phyloP scores from a whole-genome alignment of 2,113 vertebrate genomes.

The Asarcornis scutulata region DNA sequence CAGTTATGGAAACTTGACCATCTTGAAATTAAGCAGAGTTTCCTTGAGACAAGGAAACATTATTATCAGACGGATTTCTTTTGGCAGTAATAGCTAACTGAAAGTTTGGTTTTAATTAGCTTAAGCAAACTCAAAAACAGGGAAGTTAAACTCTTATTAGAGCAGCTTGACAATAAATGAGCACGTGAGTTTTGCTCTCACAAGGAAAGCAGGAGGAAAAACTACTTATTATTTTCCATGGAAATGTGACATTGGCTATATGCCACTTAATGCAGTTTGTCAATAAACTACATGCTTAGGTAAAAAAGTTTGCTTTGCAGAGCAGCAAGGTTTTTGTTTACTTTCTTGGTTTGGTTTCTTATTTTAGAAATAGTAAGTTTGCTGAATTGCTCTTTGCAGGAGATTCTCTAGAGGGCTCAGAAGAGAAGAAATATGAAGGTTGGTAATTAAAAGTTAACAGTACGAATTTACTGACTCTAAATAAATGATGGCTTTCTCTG shows the following conservation, averaged over 20 bases:
- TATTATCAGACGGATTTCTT: neutral
- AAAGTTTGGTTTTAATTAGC: neutral
- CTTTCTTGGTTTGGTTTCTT: neutral
- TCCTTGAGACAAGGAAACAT: neutral
- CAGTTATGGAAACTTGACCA: neutral
- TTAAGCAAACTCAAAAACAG: neutral
- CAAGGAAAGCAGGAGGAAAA: neutral
- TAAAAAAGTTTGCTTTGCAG: neutral
- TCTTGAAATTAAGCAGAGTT: neutral
- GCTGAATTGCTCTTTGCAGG: neutral
- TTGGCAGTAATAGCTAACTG: neutral
- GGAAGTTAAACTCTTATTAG: neutral
- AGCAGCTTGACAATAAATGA: neutral
- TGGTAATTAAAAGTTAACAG: neutral
- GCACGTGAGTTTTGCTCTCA: neutral
- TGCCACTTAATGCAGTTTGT: neutral
- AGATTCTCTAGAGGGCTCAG: neutral
- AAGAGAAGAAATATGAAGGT: neutral
- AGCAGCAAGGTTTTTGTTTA: neutral
- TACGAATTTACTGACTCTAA: neutral
- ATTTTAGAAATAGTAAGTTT: neutral
- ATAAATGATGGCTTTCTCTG: neutral
- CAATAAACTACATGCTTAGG: neutral
- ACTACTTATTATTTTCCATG: neutral
- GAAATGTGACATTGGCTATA: neutral